Base-by-base conservation (phyloP, 1,140 invertebrate species). In the Pollicipes pollicipes region DNA sequence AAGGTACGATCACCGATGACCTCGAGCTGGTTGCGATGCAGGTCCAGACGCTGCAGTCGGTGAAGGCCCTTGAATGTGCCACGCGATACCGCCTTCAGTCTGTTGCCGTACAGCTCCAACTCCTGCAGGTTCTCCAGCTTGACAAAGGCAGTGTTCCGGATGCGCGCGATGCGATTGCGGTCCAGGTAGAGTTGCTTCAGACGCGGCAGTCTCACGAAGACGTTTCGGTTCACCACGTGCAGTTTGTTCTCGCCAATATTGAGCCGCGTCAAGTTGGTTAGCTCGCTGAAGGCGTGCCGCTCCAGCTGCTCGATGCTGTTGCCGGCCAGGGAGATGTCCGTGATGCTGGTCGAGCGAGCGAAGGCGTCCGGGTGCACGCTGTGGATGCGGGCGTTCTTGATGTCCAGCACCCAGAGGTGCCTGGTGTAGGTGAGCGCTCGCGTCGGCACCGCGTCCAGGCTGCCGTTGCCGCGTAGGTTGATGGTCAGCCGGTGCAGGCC, bases 1-100 rank as follows among this genome's bases (percentile, higher is more conserved):
- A 93, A 92, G 3, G 85, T 87, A 66, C 84, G 83, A 32, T 89
- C 87, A 1, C 86, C 87, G 70, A 91, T 82, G 76, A 87, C 87
- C 32, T 84, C 84, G 71, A 91, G 83, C 69, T 82, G 79, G 77
- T 91, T 91, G n/a, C 81, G 80, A 10, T 85, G 83, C 31, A 91
- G 78, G 75, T 89, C 85, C 30, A 90, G 82, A 70, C 83, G 82
- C 74, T 81, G 80, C 66, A 91, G 80, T 75, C 83, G 85, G 26
- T 83, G 82, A 75, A 90, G 79, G 0, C 69, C 88, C 86, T 69
- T 81, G 77, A 90, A 90, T 64, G 85, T 87, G 64, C 88, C 87
- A 30, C 83, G 83, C 10, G 86, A 87, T 72, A 90, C 77, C 29
- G 86, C 83, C 68, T 83, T 82, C 70, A 91, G 84, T 73, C 85